Base-by-base conservation (phyloP, 2,113 vertebrate genomes). In the Indicator indicator region DNA sequence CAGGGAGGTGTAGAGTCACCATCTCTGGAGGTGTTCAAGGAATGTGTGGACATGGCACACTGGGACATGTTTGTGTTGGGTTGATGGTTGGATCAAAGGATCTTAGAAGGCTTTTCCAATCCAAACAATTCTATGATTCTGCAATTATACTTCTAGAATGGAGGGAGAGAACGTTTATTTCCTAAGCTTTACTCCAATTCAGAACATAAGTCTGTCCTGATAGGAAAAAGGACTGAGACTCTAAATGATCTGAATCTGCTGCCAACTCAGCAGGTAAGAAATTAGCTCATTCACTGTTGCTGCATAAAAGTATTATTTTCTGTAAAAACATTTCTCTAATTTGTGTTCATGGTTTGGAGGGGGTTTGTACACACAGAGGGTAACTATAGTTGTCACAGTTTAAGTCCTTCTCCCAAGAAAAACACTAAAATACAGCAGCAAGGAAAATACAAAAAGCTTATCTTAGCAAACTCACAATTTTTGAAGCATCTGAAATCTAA, bases 401-500 rank as follows among this genome's bases (percentile, higher is more conserved):
- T 93, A 81, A 83, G 24, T 81, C 86, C 74, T 11, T 12, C 78
- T 23, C 42, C 55, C 46, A 90, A 28, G 54, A 84, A 75, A 26
- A 93, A 63, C 27, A 88, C 54, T 87, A 73, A 91, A 94, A 88
- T 86, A 94, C 11, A 90, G 38, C 28, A 83, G 20, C 48, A 83
- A 90, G 83, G 67, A 94, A 86, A 86, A 83, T 46, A 86, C 28
- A 80, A 90, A 91, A 59, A 90, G 42, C 72, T 95, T 89, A 95
- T 80, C 62, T 95, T 93, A 83, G 81, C n/a, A 95, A 93, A 79
- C 27, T 82, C 70, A 36, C 78, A 33, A 75, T 82, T 91, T 89
- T 67, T 76, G 24, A 26, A 92, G 63, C 88, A 89, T 94, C 86
- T 95, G 65, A 97, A 97, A 95, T 95, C 91, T 90, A 96, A 97